Base-by-base conservation (phyloP, 1,140 invertebrate genomes). In the Cydia amplana region DNA sequence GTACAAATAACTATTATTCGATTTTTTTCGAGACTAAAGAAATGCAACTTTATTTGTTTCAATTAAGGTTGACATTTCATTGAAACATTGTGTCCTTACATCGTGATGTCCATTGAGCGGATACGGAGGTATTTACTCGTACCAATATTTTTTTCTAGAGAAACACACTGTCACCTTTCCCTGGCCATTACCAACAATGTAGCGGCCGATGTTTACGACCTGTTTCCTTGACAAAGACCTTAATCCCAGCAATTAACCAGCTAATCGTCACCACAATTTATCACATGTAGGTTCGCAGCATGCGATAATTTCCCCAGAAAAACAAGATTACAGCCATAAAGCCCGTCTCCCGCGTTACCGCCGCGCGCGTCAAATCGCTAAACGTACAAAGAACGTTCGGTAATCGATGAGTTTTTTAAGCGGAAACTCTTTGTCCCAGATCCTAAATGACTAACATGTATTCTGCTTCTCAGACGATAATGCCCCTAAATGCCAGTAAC, bases 171-270 rank as follows among this genome's bases (percentile, higher is more conserved):
- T n/a, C n/a, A 7, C 46, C 43, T 16, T 14, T 43, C 40, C 9
- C 12, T 23, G 18, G 16, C 55, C 55, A 20, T n/a, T 9, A 60
- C 9, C n/a, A 60, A 10, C 18, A 60, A 23, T 23, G 55, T 60
- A 18, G 55, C 1, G 20, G 16, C 1, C 18, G 7, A 18, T 60
- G 18, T 60, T 51, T 20, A 60, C 7, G 55, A 23, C 20, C 55
- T 10, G 20, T 23, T 55, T 51, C 49, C 49, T 43, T 46, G 49
- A n/a, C 49, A 60, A 20, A 23, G 55, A 60, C 55, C 55, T 60
- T 60, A 60, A 23, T 60, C 55, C 55, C 55, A 60, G 18, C 55
- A 60, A 60, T 60, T 60, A 46, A 60, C 55, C 55, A 23, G 55
- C 55, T 60, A 60, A 60, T 60, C 10, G 55, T 60, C 20, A 60